These are phyloP conservation scores for Sinotaia quadrata DNA, from an alignment of 2,888 invertebrate genomes.

Conservation along the genomic window DNA sequence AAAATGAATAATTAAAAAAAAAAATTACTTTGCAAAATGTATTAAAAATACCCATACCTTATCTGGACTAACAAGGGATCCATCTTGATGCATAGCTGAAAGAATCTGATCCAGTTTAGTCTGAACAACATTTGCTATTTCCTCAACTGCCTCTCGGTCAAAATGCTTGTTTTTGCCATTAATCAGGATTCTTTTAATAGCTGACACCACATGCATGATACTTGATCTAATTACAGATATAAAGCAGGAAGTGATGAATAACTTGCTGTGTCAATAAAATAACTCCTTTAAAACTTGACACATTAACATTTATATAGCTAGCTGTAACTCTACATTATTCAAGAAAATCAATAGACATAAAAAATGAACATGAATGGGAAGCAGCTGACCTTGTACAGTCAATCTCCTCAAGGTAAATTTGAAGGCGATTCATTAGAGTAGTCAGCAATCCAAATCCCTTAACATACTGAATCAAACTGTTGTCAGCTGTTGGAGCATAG, in stretches of 20 bases:
- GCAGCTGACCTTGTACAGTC: constrained; percentile 48
- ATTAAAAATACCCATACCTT: too few species aligned
- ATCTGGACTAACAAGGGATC: constrained; percentile 46
- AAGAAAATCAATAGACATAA: too few species aligned
- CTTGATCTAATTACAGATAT: constrained; percentile 51
- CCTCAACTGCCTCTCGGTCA: constrained; percentile 22
- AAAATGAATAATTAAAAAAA: too few species aligned
- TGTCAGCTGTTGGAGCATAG: constrained; percentile 63
- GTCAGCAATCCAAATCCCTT: constrained; percentile 68
- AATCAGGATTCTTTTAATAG: constrained; percentile 57
- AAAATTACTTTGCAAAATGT: too few species aligned
- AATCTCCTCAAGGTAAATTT: constrained; percentile 69
- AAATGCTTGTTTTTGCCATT: constrained; percentile 55
- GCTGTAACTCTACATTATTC: too few species aligned
- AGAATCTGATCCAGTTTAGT: constrained; percentile 44
- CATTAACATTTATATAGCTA: too few species aligned
- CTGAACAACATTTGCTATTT: constrained; percentile 42
- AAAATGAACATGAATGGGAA: too few species aligned
- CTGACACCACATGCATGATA: constrained; percentile 53
- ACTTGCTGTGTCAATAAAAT: neutral
- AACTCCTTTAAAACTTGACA: neutral
- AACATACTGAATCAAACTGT: constrained; percentile 58
- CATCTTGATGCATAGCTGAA: constrained; percentile 36
- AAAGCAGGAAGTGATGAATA: neutral
- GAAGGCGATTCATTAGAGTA: constrained; percentile 66